phyloP scores from a whole-genome alignment of 2,113 vertebrate species.

The Chloropsis hardwickii region DNA sequence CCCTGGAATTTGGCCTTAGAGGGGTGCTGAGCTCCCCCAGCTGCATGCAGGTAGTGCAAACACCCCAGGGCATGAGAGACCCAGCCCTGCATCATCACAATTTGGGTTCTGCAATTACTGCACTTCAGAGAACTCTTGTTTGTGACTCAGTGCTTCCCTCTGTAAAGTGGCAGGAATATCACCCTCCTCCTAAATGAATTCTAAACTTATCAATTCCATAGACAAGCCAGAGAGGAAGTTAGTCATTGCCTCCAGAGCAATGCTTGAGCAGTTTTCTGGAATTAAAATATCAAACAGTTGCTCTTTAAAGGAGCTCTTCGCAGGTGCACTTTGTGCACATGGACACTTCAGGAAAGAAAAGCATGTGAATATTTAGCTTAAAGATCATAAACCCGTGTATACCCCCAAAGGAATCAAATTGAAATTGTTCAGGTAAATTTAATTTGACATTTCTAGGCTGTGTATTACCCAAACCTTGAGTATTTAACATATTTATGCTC shows the following conservation, averaged over 20 bases:
- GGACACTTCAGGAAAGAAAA: neutral
- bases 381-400: neutral
- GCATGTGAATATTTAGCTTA: neutral
- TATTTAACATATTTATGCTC: neutral
- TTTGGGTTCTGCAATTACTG: neutral
- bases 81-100: neutral
- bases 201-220: neutral
- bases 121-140: neutral
- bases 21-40: neutral
- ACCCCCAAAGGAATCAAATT: neutral
- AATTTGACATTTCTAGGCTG: neutral
- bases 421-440: neutral
- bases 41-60: neutral
- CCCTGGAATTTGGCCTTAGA: neutral
- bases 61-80: neutral
- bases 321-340: neutral
- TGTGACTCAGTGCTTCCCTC: constrained; percentile 16
- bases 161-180: neutral
- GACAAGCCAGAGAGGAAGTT: constrained; percentile 4
- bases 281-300: neutral
- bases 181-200: constrained; percentile 2
- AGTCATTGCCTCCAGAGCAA: constrained; percentile 15
- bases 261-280: neutral
- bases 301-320: neutral
- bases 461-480: neutral